Conservation (phyloP, 2,113 vertebrate species). For the Malaclemys terrapin region DNA sequence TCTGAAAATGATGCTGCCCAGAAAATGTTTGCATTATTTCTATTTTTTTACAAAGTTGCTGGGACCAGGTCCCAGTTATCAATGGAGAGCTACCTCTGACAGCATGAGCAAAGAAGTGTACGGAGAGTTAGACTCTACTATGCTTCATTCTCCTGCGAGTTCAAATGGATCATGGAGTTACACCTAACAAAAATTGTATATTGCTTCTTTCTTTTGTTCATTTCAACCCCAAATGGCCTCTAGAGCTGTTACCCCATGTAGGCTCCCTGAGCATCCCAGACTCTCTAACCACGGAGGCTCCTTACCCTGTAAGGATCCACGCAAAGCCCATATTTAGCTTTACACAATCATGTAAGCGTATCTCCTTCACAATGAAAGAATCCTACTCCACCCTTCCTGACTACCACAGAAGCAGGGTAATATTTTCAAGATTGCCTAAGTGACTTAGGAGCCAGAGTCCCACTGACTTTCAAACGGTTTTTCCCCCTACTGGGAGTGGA, state of each 20-base stretch:
- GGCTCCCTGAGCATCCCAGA: not conserved
- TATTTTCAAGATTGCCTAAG: accelerated
- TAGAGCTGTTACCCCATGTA: not conserved
- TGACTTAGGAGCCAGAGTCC: not conserved
- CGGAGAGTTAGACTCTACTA: not conserved
- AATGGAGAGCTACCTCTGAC: not conserved
- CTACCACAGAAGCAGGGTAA: not conserved
- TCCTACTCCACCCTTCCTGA: accelerated
- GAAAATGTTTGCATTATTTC: not conserved
- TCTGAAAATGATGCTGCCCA: not conserved
- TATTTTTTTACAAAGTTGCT: not conserved
- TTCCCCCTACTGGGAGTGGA: not conserved
- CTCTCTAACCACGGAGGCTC: accelerated
- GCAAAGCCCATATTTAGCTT: not conserved
- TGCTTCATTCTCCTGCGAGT: not conserved
- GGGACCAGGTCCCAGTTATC: not conserved
- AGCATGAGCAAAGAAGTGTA: not conserved
- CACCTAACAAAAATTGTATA: not conserved
- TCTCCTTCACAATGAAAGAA: not conserved
- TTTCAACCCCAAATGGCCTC: not conserved
- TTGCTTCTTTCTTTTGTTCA: not conserved
- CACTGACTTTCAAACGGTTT: not conserved
- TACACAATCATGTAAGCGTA: accelerated
- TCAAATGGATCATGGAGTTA: not conserved
- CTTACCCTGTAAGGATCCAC: not conserved